phyloP scores from a whole-genome alignment of 2,113 vertebrate species.

The Sorex fumeus region DNA sequence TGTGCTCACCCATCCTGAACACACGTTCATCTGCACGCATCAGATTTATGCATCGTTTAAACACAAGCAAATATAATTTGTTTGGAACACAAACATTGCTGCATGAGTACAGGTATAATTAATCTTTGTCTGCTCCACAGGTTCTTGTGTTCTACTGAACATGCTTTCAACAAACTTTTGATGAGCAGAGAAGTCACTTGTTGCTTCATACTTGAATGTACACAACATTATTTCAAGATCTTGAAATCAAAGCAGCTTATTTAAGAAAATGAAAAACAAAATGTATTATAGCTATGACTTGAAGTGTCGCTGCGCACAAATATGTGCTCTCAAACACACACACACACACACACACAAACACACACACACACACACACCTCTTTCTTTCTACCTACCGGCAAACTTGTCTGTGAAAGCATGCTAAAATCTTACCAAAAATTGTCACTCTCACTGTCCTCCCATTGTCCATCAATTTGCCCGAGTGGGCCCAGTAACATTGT shows the following conservation, averaged over 20 bases:
- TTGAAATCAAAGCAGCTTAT: background rate
- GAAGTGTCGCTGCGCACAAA: background rate
- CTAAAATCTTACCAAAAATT: slow-evolving; percentile 6
- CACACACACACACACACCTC: background rate
- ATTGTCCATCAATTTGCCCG: too few species aligned
- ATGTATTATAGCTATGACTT: background rate
- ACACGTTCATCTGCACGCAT: slow-evolving; percentile 94
- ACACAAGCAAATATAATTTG: slow-evolving; percentile 95
- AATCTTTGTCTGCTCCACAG: slow-evolving; percentile 91
- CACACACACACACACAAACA: too few species aligned
- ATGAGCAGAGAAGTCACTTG: slow-evolving; percentile 85
- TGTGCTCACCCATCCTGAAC: slow-evolving; percentile 99
- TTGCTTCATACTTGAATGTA: slow-evolving; percentile 78
- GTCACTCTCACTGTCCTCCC: too few species aligned
- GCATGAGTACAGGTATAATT: slow-evolving; percentile 91
- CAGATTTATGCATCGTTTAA: slow-evolving; percentile 95
- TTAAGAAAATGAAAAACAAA: slow-evolving; percentile 41
- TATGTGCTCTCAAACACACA: too few species aligned
- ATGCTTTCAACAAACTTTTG: slow-evolving; percentile 89
- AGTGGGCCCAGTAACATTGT: too few species aligned
- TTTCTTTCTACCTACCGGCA: background rate
- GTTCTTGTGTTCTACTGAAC: slow-evolving; percentile 86
- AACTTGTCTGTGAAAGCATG: background rate
- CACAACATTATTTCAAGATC: background rate
- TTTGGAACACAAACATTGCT: slow-evolving; percentile 93